Evolutionary conservation across 2,113 vertebrate species (phyloP).

Genomic region (Chaetorhynchus papuensis): DNA sequence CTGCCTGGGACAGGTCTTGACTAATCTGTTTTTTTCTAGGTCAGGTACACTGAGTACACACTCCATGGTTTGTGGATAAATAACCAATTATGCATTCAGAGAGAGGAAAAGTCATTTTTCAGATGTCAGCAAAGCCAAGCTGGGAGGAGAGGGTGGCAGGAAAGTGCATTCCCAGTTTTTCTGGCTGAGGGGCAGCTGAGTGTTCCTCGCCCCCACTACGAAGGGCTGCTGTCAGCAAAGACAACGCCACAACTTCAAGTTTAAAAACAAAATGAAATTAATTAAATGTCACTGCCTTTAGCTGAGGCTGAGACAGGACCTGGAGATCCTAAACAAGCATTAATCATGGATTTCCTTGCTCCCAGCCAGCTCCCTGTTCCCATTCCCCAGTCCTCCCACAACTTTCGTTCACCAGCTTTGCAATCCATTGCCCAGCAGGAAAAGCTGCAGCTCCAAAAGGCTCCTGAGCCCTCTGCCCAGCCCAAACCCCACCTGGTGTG

Average conservation of each 20-base stretch:
- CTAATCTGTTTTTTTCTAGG: not conserved
- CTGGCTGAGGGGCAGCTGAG: constrained; percentile 7
- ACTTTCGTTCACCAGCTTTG: not conserved
- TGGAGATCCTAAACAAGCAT: not conserved
- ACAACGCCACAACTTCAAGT: not conserved
- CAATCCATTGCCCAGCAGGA: not conserved
- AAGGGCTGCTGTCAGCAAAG: not conserved
- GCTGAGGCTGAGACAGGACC: not conserved
- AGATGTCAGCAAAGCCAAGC: constrained; percentile 16
- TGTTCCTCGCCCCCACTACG: not conserved
- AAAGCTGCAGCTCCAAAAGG: not conserved
- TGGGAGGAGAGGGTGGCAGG: not conserved
- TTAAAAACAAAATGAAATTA: not conserved
- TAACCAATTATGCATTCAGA: constrained; percentile 70
- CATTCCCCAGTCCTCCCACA: not conserved
- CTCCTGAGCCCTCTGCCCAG: not conserved
- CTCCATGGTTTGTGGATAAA: constrained; percentile 60
- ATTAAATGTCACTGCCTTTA: not conserved
- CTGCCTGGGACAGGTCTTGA: constrained; percentile 48
- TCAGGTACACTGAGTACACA: constrained; percentile 55
- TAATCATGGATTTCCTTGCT: not conserved
- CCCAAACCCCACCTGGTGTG: not conserved
- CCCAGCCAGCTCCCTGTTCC: not conserved
- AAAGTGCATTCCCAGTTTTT: constrained; percentile 18
- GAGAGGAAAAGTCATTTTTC: constrained; percentile 37